Percentiles rank a stretch among this genome's conserved stretches.
These are phyloP conservation scores for Pegea sp. DNA, from an alignment of 23 tunicate genomes.

Conservation along the genomic window DNA sequence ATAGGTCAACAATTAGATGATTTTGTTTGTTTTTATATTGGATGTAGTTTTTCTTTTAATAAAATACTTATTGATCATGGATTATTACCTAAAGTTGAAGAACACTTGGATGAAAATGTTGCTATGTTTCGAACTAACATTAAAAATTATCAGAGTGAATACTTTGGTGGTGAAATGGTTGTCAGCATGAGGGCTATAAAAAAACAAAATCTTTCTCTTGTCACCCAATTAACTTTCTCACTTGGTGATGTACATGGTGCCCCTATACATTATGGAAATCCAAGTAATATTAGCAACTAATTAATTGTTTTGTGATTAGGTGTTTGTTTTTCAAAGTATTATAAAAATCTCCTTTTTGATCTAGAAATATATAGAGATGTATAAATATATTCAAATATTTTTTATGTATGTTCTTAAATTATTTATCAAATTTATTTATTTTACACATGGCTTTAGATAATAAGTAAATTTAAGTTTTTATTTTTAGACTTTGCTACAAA, in stretches of 20 bases:
- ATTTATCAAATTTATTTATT: too few species aligned
- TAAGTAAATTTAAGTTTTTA: neutral
- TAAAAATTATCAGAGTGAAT: slow-evolving; percentile 25
- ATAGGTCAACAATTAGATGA: too few species aligned
- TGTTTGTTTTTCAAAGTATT: too few species aligned
- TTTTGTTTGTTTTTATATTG: slow-evolving; percentile 50
- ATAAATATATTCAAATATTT: too few species aligned
- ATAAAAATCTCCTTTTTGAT: too few species aligned
- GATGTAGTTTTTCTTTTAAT: slow-evolving; percentile 88
- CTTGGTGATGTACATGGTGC: slow-evolving; percentile 72
- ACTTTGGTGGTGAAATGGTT: slow-evolving; percentile 40
- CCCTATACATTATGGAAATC: slow-evolving; percentile 61
- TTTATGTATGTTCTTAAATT: too few species aligned
- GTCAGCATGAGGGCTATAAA: slow-evolving; percentile 52
- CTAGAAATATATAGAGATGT: too few species aligned
- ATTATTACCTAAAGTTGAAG: slow-evolving; percentile 4
- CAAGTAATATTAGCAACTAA: slow-evolving; percentile 12
- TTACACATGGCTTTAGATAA: too few species aligned
- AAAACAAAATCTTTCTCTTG: slow-evolving; percentile 14
- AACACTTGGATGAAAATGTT: slow-evolving; percentile 6
- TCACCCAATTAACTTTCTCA: slow-evolving; percentile 10
- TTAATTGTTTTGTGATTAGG: neutral
- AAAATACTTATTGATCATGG: slow-evolving; percentile 19
- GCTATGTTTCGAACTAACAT: slow-evolving; percentile 36
- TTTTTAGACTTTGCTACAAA: neutral